Base-by-base conservation (phyloP, 2,113 vertebrate species). In the Anseranas semipalmata region DNA sequence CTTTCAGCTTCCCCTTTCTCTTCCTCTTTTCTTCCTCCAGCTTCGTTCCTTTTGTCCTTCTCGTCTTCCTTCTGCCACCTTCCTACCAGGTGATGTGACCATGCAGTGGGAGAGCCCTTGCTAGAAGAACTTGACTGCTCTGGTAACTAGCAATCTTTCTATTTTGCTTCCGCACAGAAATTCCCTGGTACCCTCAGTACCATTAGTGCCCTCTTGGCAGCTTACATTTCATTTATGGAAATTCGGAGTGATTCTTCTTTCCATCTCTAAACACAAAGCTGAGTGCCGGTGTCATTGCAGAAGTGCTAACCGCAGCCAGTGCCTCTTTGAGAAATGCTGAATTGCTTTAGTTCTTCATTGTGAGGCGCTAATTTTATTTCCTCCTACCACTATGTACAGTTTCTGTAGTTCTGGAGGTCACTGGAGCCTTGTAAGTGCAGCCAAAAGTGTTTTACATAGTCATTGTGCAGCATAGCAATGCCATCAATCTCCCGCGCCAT, bases 361-460 rank as follows among this genome's bases (percentile, higher is more conserved):
- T 53, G 91, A 87, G 56, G 85, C 33, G 9, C 76, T 95, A 25
- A 90, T 96, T 96, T 95, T 97, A 89, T 96, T 96, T 97, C 81
- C 62, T 95, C 9, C 78, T 74, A 45, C 62, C 6, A 2, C 74
- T 79, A 11, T 0, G 0, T 62, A 86, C 55, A 35, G 76, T 90
- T 95, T 87, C 95, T 94, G 3, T 58, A 28, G 55, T 93, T 87
- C 76, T 94, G 52, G 96, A 97, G 93, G 94, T 96, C 97, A 87
- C 90, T 45, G 86, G 93, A 94, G 96, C 96, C 86, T 96, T 92
- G 71, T 92, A 92, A 89, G 87, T 52, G 81, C 63, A 90, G 92
- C 93, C 96, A 85, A 89, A 96, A 96, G 85, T 32, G 3, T 88
- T 96, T 96, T 74, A 94, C 97, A 91, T 89, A 93, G 94, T 91